Percentiles rank a stretch among this genome's conserved stretches.
Conservation (phyloP, 1,140 invertebrate genomes). For the Lucilia cuprina region DNA sequence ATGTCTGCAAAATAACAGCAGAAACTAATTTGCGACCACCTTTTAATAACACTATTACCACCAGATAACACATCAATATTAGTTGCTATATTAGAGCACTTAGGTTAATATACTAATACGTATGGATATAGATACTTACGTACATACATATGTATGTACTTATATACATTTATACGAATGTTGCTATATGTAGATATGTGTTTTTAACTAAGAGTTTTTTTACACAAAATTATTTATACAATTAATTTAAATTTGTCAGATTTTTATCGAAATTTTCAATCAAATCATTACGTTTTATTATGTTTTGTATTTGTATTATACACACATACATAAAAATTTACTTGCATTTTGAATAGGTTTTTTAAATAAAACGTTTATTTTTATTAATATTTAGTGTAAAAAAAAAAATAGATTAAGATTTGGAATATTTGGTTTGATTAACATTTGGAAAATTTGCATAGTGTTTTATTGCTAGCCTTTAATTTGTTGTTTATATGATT, state of each 20-base stretch:
- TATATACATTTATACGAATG: too few relatives aligned
- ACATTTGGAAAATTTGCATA: not conserved
- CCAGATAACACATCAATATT: not conserved
- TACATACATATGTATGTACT: too few relatives aligned
- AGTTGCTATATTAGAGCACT: not conserved
- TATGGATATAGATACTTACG: not conserved
- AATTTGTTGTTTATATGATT: too few relatives aligned
- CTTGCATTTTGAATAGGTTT: not conserved
- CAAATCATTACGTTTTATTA: not conserved
- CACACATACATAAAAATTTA: not conserved
- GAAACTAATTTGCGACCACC: not conserved
- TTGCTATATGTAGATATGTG: not conserved
- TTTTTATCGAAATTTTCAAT: slow-evolving; percentile 33
- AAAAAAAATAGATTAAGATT: not conserved
- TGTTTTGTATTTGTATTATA: not conserved
- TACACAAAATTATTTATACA: slow-evolving; percentile 21
- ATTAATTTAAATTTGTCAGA: slow-evolving; percentile 35
- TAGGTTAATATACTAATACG: not conserved
- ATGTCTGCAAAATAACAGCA: not conserved
- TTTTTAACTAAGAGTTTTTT: not conserved
- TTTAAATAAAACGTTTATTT: not conserved
- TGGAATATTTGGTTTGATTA: not conserved
- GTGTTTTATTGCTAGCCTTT: not conserved
- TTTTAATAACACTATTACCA: not conserved
- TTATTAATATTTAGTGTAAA: not conserved